phyloP scores from a whole-genome alignment of 1,140 invertebrate genomes.

The Eubasilissa regina region DNA sequence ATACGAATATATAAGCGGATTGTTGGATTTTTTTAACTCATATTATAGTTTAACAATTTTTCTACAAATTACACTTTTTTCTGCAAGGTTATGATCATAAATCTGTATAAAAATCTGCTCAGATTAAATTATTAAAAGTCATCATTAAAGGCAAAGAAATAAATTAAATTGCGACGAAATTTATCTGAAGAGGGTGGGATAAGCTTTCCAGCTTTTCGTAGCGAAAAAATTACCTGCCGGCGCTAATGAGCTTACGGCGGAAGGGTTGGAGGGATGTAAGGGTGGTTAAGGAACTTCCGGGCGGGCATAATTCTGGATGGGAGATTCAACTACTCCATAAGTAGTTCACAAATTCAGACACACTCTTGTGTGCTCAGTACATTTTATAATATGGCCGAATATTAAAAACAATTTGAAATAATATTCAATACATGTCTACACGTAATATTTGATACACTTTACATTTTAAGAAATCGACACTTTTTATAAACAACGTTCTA shows the following conservation, averaged over 20 bases:
- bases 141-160: not conserved
- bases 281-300: conserved; percentile 30
- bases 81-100: too few relatives aligned
- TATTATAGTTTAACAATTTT: too few relatives aligned
- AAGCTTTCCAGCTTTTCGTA: not conserved
- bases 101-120: not conserved
- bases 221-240: conserved; percentile 27
- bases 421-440: too few relatives aligned
- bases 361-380: not conserved
- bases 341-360: not conserved
- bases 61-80: too few relatives aligned
- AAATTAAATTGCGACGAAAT: not conserved
- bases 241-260: conserved; percentile 13
- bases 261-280: conserved; percentile 16
- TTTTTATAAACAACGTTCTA: too few relatives aligned
- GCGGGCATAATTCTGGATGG: not conserved
- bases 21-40: too few relatives aligned
- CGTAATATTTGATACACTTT: too few relatives aligned
- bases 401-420: too few relatives aligned
- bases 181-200: not conserved
- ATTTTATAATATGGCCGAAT: too few relatives aligned
- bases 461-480: too few relatives aligned
- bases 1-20: too few relatives aligned
- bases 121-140: not conserved
- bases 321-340: not conserved